A percentile compares a stretch with the other conserved stretches of the same genome.
Evolutionary conservation across 2,888 invertebrate genomes (phyloP).

Genomic region (Pyrrhosoma nymphula): DNA sequence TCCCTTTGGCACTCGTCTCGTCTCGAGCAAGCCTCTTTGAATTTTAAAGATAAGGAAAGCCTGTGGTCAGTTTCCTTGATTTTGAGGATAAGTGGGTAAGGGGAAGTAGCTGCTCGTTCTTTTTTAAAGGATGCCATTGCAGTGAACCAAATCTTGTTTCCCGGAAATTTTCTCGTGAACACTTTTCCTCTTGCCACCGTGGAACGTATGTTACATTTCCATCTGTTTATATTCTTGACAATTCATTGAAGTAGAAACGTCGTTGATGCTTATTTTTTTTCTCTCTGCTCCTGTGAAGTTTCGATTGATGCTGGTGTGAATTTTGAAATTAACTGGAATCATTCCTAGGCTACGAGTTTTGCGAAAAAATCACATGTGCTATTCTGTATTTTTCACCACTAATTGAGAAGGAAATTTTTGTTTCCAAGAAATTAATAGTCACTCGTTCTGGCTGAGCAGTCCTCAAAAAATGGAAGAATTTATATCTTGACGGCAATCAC

Average conservation of each 20-base stretch:
- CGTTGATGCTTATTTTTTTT: background rate
- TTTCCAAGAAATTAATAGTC: background rate
- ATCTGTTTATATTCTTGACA: background rate
- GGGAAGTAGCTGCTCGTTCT: background rate
- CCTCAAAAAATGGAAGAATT: background rate
- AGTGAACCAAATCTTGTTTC: background rate
- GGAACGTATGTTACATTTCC: background rate
- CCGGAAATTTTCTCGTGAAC: background rate
- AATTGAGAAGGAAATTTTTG: background rate
- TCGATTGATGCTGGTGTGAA: background rate
- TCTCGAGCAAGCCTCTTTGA: background rate
- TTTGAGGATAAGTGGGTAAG: background rate
- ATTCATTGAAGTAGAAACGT: background rate
- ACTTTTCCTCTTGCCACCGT: background rate
- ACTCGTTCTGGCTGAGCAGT: background rate
- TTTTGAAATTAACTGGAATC: background rate
- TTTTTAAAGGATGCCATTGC: background rate
- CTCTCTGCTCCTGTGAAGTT: background rate
- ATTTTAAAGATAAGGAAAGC: constrained; percentile 22
- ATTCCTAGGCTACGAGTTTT: background rate
- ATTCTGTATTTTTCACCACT: background rate
- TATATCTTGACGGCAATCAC: too few species aligned
- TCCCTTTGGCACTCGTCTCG: background rate
- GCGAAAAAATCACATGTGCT: background rate
- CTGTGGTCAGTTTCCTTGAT: background rate